These are phyloP conservation scores for Thalassarche chlororhynchos DNA, from an alignment of 2,113 vertebrate genomes.

Conservation along the genomic window DNA sequence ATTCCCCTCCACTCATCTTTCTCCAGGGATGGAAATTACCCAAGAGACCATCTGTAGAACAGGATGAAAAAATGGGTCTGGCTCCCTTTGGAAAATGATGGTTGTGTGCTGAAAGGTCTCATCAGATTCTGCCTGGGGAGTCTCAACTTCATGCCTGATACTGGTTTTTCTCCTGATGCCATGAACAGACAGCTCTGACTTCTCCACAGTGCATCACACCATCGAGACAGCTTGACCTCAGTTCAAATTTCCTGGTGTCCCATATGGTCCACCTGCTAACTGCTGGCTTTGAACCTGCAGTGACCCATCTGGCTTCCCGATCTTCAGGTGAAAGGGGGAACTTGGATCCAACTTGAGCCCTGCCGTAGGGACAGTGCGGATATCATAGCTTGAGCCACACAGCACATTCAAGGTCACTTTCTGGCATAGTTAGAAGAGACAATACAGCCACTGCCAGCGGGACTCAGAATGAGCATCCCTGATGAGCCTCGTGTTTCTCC, in stretches of 20 bases:
- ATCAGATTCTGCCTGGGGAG: background rate
- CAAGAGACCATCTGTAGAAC: background rate
- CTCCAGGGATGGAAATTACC: background rate
- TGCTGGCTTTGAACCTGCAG: background rate
- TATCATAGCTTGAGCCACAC: background rate
- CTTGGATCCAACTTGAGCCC: background rate
- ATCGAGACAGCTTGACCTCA: background rate
- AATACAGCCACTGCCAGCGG: background rate
- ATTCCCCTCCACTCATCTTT: background rate
- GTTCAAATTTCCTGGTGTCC: background rate
- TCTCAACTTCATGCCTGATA: background rate
- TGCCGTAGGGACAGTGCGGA: rapidly evolving
- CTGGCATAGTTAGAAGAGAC: background rate
- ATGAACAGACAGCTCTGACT: background rate
- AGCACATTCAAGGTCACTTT: background rate
- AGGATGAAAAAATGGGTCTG: background rate
- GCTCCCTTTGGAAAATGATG: background rate
- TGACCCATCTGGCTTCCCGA: background rate
- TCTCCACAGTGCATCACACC: background rate
- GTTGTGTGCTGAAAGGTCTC: background rate
- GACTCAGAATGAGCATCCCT: background rate
- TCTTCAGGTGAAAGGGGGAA: background rate
- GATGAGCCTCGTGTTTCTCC: background rate
- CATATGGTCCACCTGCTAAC: background rate
- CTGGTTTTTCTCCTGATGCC: background rate